Percentiles rank a stretch among this genome's conserved stretches.
phyloP scores from a whole-genome alignment of 2,113 vertebrate genomes.

The Clarias gariepinus region DNA sequence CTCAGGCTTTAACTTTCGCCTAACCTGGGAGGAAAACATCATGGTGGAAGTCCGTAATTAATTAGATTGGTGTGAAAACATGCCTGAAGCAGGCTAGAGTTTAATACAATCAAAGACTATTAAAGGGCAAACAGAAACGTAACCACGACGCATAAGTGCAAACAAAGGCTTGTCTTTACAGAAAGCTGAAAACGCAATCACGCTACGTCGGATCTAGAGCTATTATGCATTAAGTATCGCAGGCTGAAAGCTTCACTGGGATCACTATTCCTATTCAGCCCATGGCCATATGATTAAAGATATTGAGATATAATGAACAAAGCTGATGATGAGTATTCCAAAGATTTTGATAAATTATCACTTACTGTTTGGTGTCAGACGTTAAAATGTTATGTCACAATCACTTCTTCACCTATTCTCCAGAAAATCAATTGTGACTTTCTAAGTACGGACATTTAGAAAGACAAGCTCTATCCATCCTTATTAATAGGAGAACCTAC shows the following conservation, averaged over 20 bases:
- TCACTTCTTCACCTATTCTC: conserved; percentile 8
- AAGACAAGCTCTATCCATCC: conserved; percentile 15
- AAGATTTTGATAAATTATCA: neutral
- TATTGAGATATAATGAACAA: neutral
- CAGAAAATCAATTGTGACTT: conserved; percentile 14
- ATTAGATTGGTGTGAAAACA: conserved; percentile 25
- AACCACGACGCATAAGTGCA: conserved; percentile 1
- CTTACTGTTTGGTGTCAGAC: conserved; percentile 11
- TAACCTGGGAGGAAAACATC: conserved; percentile 1
- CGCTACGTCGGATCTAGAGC: neutral
- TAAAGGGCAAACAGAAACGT: conserved; percentile 13
- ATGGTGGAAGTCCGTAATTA: neutral
- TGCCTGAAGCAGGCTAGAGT: conserved; percentile 9
- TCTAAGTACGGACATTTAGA: conserved; percentile 9
- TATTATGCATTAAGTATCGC: neutral
- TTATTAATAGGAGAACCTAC: neutral
- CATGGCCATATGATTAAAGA: neutral
- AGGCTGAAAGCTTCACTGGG: neutral
- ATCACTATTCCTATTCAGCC: conserved; percentile 24
- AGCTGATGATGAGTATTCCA: neutral
- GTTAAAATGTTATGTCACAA: neutral
- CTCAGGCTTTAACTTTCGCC: neutral
- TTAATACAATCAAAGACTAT: conserved; percentile 41
- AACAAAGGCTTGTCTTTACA: conserved; percentile 6
- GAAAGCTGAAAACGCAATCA: conserved; percentile 26